A percentile compares a stretch with the other conserved stretches of the same genome.
Conservation (phyloP, 2,888 invertebrate species). For the Dioctria linearis region DNA sequence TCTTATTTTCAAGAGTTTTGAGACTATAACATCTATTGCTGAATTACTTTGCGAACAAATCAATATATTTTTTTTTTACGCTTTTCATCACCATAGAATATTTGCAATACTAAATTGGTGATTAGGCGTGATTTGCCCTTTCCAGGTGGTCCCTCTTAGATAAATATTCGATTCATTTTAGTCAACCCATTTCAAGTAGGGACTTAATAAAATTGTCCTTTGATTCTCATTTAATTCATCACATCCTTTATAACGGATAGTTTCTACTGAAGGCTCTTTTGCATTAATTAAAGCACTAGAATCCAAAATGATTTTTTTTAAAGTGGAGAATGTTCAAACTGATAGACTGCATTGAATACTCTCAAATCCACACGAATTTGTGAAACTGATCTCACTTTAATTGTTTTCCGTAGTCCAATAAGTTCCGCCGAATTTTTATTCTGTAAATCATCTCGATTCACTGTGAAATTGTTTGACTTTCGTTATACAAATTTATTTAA, state of each 20-base stretch:
- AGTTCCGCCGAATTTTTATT: background rate
- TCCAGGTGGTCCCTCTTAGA: conserved; percentile 89
- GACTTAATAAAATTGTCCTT: conserved; percentile 75
- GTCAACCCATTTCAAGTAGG: conserved; percentile 71
- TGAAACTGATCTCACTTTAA: conserved; percentile 61
- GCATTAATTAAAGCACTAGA: conserved; percentile 69
- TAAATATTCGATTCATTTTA: conserved; percentile 76
- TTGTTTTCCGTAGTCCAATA: background rate
- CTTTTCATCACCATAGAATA: conserved; percentile 73
- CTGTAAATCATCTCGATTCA: no score
- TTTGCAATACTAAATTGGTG: conserved; percentile 80
- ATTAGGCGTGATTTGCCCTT: conserved; percentile 91
- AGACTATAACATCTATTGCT: conserved; percentile 85
- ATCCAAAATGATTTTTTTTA: conserved; percentile 73
- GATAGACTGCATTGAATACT: conserved; percentile 77
- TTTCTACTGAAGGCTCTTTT: conserved; percentile 43
- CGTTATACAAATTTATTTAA: no score
- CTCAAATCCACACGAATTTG: conserved; percentile 73
- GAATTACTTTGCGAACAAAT: conserved; percentile 91
- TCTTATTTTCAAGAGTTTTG: conserved; percentile 75
- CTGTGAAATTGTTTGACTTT: no score
- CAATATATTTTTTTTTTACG: conserved; percentile 75
- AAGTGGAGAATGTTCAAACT: conserved; percentile 76
- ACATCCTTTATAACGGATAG: conserved; percentile 65
- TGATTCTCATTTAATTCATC: conserved; percentile 76